Percentiles rank a stretch among this genome's conserved stretches.
These are phyloP conservation scores for Sciaenops ocellatus DNA, from an alignment of 2,797 vertebrate genomes.

Conservation along the genomic window DNA sequence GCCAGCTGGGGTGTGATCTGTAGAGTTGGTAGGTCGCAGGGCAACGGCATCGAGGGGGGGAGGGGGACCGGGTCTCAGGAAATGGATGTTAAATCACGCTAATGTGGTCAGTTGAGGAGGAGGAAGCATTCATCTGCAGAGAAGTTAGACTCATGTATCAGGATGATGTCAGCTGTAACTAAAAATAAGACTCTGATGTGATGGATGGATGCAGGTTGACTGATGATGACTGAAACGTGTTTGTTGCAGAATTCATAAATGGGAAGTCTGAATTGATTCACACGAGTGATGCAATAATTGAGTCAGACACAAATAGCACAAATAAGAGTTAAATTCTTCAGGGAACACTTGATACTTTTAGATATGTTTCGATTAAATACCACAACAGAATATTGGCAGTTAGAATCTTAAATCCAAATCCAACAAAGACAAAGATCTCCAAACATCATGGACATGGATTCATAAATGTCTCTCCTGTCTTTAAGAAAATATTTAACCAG, in stretches of 20 bases:
- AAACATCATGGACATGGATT: not conserved
- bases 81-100: slow-evolving; percentile 62
- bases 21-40: slow-evolving; percentile 46
- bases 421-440: not conserved
- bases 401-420: not conserved
- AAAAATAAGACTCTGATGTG: slow-evolving; percentile 22
- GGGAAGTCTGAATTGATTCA: not conserved
- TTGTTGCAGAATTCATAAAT: not conserved
- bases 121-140: slow-evolving; percentile 18
- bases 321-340: not conserved
- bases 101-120: slow-evolving; percentile 39
- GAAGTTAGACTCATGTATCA: slow-evolving; percentile 16
- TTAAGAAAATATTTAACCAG: not conserved
- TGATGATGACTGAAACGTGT: slow-evolving; percentile 5
- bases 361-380: not conserved
- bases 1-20: slow-evolving; percentile 43
- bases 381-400: not conserved
- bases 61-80: slow-evolving; percentile 26
- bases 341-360: not conserved
- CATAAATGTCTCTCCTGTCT: not conserved
- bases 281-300: not conserved
- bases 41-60: not conserved
- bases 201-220: slow-evolving; percentile 4
- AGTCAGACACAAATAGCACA: not conserved
- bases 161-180: slow-evolving; percentile 54